Conservation (phyloP, 2,888 invertebrate species). For the Thymelicus acteon region DNA sequence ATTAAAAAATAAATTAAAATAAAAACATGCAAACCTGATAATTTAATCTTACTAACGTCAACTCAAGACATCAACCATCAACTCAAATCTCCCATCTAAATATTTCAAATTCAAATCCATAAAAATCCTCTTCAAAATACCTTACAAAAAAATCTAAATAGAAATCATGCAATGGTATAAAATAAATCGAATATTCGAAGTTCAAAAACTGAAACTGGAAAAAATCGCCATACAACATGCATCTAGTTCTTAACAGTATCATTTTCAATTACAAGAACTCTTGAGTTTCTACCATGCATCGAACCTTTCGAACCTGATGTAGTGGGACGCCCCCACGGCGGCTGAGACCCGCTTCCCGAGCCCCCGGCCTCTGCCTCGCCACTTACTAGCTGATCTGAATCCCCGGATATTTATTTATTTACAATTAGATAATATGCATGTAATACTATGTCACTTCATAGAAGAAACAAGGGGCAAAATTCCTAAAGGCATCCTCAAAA, state of each 20-base stretch:
- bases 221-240: neutral
- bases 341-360: conserved; percentile 66
- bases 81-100: neutral
- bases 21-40: neutral
- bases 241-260: neutral
- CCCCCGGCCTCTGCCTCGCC: conserved; percentile 71
- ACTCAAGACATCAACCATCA: neutral
- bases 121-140: neutral
- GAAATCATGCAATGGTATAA: neutral
- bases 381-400: conserved; percentile 79
- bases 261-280: neutral
- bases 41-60: neutral
- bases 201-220: no score
- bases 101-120: neutral
- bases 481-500: no score
- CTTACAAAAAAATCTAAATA: neutral
- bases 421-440: no score
- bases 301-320: conserved; percentile 83
- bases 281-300: conserved; percentile 60
- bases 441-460: no score
- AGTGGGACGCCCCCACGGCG: conserved; percentile 71
- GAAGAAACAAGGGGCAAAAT: no score
- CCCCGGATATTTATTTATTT: conserved; percentile 48
- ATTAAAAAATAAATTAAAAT: no score
- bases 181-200: no score